Evolutionary conservation across 1,140 invertebrate species (phyloP).

Genomic region (Aphidius gifuensis): DNA sequence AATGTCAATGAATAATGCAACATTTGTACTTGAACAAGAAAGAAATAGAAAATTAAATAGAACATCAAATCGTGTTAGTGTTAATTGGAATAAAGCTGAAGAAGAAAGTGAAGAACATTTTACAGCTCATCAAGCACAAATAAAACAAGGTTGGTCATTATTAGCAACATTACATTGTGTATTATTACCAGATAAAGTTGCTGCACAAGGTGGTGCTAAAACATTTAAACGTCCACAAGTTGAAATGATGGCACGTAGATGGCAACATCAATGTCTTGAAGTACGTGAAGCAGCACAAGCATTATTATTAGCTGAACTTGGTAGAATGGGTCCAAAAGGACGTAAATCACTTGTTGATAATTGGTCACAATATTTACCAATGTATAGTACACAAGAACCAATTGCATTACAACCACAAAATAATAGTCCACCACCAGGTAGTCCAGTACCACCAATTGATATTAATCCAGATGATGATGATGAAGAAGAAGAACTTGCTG

Average conservation of each 20-base stretch:
- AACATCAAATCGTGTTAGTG: constrained; percentile 46
- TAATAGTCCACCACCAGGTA: constrained; percentile 49
- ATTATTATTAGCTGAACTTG: constrained; percentile 87
- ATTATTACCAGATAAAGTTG: constrained; percentile 86
- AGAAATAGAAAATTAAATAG: constrained; percentile 71
- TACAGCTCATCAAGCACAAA: constrained; percentile 82
- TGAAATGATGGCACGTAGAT: constrained; percentile 93
- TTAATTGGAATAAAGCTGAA: constrained; percentile 68
- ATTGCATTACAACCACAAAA: constrained; percentile 49
- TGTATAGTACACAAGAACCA: constrained; percentile 67
- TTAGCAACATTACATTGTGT: constrained; percentile 95
- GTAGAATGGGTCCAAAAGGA: constrained; percentile 85
- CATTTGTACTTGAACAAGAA: constrained; percentile 84
- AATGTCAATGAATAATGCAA: constrained; percentile 97
- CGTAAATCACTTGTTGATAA: constrained; percentile 88
- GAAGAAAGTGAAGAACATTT: constrained; percentile 78
- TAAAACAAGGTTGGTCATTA: constrained; percentile 95
- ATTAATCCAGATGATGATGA: constrained; percentile 75
- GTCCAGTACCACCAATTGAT: constrained; percentile 42
- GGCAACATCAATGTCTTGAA: constrained; percentile 98
- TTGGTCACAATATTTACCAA: constrained; percentile 92
- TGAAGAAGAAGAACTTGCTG: constrained; percentile 72
- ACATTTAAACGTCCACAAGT: constrained; percentile 90
- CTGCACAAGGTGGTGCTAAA: constrained; percentile 66
- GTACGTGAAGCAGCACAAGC: constrained; percentile 92